A percentile compares a stretch with the other conserved stretches of the same genome.
phyloP scores from a whole-genome alignment of 1,140 invertebrate species.

The Homalodisca vitripennis region DNA sequence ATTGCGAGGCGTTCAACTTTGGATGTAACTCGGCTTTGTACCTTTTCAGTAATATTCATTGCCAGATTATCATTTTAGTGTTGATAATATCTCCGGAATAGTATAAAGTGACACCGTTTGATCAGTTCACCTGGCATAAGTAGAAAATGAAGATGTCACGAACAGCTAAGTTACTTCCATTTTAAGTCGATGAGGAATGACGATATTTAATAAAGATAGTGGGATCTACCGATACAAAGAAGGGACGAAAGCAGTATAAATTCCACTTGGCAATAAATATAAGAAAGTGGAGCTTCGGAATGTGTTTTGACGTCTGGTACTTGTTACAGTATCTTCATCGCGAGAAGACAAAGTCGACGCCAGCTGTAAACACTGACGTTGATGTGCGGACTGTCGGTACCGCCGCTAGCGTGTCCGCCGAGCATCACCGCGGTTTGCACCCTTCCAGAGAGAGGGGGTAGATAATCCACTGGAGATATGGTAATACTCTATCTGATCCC shows the following conservation, averaged over 20 bases:
- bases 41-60: no score
- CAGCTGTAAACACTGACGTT: neutral
- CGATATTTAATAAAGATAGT: no score
- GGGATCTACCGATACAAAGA: no score
- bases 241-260: neutral
- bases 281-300: neutral
- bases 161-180: no score
- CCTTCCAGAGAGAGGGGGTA: constrained; percentile 11
- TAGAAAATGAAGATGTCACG: no score
- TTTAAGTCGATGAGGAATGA: no score
- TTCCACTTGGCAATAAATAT: neutral
- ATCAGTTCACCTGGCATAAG: no score
- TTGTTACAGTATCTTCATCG: constrained; percentile 19
- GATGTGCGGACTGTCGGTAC: neutral
- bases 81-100: no score
- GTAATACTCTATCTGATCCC: constrained; percentile 28
- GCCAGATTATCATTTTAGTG: no score
- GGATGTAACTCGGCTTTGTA: no score
- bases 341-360: constrained; percentile 26
- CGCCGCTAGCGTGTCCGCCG: neutral
- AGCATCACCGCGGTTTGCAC: neutral
- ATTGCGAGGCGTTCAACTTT: no score
- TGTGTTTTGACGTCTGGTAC: constrained; percentile 23
- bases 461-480: constrained; percentile 28
- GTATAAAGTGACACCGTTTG: no score